Evolutionary conservation across 2,888 invertebrate genomes (phyloP), one percentile per base, ranked within the genome.

Genomic region (Eristalis tenax): DNA sequence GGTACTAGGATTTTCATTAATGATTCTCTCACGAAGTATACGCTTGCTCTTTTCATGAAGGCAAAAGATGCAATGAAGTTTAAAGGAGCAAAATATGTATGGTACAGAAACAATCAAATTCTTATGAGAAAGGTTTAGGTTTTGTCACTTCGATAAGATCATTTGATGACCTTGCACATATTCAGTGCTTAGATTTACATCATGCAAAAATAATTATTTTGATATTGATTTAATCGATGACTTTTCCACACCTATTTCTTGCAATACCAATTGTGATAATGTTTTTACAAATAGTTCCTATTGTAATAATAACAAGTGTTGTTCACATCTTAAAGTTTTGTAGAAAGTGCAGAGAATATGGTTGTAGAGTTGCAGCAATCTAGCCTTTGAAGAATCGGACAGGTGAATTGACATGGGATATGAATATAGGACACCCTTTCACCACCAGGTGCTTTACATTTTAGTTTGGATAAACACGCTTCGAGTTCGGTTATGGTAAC

Each of bases 31-130:
- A 77, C 71, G 6, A 69, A 76, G 11, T 76, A 64, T 57, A 75
- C 65, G 1, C 82, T 50, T 13, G 76, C 76, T 35, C 71, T 76
- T 1, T 70, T 76, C 13, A 76, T 76, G 57, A 68, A 75, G 65
- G 32, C 75, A 2, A 70, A 70, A 76, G 70, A 76, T 22, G 13
- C 38, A 28, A 35, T 22, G 65, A 65, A 76, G 23, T 15, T 50
- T 1, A 64, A 75, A 66, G 18, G 50, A 5, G 22, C 22, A 6
- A 76, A 76, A 71, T 71, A 66, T 71, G 70, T 82, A 65, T 76
- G 82, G 82, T 82, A 43, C 64, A 59, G 61, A 32, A 26, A 59
- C 8, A 76, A 82, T 15, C 75, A 82, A 80, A 73, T 80, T 66
- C n/a, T 68, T 35, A n/a, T 61, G 40, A 64, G 81, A 57, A 69